Evolutionary conservation across 2,113 vertebrate genomes (phyloP).

Genomic region (Brienomyrus brachyistius): DNA sequence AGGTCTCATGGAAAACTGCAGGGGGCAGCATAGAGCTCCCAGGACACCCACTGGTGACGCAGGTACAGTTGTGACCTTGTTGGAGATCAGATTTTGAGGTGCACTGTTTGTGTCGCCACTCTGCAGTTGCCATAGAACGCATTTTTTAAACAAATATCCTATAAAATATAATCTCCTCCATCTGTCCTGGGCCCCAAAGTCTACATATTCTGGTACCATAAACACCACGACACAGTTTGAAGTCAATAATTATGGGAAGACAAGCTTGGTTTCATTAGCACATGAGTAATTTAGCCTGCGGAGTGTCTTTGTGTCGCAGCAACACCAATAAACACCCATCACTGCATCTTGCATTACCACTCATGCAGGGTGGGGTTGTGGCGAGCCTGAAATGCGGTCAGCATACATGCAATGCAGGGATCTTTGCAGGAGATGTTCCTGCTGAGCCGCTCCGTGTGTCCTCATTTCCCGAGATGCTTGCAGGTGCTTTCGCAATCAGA

Average conservation of each 20-base stretch:
- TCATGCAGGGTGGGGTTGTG: background rate
- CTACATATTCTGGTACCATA: background rate
- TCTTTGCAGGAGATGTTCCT: background rate
- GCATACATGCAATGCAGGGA: background rate
- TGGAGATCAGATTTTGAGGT: background rate
- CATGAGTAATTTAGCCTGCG: background rate
- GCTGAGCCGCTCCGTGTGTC: background rate
- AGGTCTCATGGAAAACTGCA: background rate
- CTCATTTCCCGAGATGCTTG: background rate
- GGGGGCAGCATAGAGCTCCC: background rate
- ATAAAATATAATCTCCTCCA: background rate
- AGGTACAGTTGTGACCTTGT: background rate
- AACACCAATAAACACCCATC: background rate
- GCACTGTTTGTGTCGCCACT: background rate
- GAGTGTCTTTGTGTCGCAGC: background rate
- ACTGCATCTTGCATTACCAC: background rate
- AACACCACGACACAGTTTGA: background rate
- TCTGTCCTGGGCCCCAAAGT: background rate
- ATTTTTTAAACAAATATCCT: background rate
- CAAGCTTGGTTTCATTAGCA: background rate
- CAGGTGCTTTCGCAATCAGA: background rate
- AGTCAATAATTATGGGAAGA: background rate
- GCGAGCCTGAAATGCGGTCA: background rate
- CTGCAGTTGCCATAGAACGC: background rate
- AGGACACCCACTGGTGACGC: background rate